Base-by-base conservation (phyloP, 1,140 invertebrate species). In the Dreissena rostriformis region DNA sequence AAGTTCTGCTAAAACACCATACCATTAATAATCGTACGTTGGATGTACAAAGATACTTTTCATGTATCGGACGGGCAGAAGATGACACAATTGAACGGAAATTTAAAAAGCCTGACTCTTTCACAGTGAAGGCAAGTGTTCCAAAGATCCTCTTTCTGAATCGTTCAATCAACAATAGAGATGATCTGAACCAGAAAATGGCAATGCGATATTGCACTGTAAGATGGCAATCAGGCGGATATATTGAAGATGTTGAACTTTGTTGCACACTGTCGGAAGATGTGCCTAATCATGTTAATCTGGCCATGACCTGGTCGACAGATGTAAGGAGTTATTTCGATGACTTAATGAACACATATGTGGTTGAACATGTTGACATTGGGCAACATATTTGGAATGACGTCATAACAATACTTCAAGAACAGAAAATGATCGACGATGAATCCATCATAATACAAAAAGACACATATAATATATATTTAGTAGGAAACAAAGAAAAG, bases 301-400 rank as follows among this genome's bases (percentile, higher is more conserved):
- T 79, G 2, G 74, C 68, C 12, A 57, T 63, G 7, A 75, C 24
- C 28, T 86, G 85, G 85, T 24, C 8, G 17, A 61, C 24, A n/a
- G 68, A 79, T 61, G 81, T 57, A 7, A 11, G 79, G 49, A 4
- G 51, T 24, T 26, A 17, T 0, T 70, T 83, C 24, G 19, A 39
- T 2, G 28, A 72, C 19, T 72, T 61, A 14, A 49, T 83, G 55
- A 22, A 17, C 7, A 14, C 72, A 67, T 49, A 79, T 2, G 76
- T 53, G 0, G 68, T 73, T 7, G 6, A 71, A 19, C 26, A 39
- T 15, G 29, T 73, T 12, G 17, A 55, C 11, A 49, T 86, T 17
- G n/a, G 79, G 53, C 82, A 86, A 52, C 70, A 80, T 22, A 55
- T 84, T 28, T 81, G 76, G 81, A 12, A 22, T 68, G 73, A 84